A percentile compares a stretch with the other conserved stretches of the same genome.
These are phyloP conservation scores for Glossophaga mutica DNA, from an alignment of 2,797 vertebrate genomes.

Conservation along the genomic window DNA sequence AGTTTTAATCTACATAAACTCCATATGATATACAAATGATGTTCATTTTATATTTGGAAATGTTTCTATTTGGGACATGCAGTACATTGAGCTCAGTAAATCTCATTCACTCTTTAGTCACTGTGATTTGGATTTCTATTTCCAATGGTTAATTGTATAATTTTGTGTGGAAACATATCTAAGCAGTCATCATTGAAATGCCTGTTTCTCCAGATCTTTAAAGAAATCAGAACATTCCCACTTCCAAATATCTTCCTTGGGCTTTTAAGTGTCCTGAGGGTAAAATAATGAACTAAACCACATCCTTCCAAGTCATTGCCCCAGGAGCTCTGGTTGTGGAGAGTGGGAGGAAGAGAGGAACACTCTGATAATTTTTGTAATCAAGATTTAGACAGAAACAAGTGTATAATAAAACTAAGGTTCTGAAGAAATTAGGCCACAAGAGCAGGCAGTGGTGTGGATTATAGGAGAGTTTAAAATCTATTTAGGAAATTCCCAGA, in stretches of 20 bases:
- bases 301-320: not conserved
- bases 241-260: not conserved
- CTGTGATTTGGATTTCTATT: not conserved
- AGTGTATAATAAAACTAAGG: not conserved
- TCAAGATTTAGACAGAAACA: not conserved
- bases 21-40: no score
- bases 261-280: not conserved
- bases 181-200: not conserved
- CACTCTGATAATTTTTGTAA: not conserved
- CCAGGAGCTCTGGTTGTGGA: not conserved
- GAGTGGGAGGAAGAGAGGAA: not conserved
- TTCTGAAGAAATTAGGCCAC: not conserved
- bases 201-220: not conserved
- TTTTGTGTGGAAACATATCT: not conserved
- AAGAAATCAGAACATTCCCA: not conserved
- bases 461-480: not conserved
- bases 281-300: not conserved
- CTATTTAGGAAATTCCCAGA: not conserved
- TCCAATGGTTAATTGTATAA: not conserved
- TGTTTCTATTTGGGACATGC: not conserved
- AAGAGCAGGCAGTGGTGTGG: not conserved
- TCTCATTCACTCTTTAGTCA: not conserved
- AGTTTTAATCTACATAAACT: not conserved
- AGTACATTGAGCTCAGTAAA: not conserved
- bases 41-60: not conserved